Evolutionary conservation across 2,113 vertebrate genomes (phyloP).

Genomic region (Canis aureus): DNA sequence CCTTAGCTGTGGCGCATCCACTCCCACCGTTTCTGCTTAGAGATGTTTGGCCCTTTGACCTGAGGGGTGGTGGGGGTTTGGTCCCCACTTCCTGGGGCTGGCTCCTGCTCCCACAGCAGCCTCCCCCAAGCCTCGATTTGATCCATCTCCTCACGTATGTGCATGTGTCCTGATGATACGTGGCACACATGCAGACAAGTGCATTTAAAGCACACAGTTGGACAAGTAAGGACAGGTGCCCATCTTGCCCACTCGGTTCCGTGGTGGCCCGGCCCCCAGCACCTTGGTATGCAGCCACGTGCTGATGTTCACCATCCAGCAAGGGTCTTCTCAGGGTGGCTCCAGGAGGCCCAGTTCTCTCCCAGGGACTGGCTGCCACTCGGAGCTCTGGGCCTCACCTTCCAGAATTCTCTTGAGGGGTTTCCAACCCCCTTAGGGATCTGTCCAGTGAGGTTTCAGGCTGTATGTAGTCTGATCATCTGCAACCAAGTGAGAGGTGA

Average conservation of each 20-base stretch:
- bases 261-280: not conserved
- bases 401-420: not conserved
- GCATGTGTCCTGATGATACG: not conserved
- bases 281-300: rapidly evolving
- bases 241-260: no score
- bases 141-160: no score
- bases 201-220: rapidly evolving
- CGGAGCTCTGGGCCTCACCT: not conserved
- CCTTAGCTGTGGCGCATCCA: rapidly evolving
- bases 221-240: rapidly evolving
- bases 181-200: rapidly evolving
- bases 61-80: not conserved
- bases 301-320: rapidly evolving
- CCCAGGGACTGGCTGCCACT: rapidly evolving
- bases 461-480: rapidly evolving
- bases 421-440: not conserved
- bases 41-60: not conserved
- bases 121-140: not conserved
- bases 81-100: not conserved
- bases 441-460: rapidly evolving
- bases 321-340: no score
- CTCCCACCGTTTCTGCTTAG: rapidly evolving
- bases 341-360: rapidly evolving
- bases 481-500: rapidly evolving
- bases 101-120: not conserved